Percentiles rank a stretch among this genome's conserved stretches.
phyloP scores from a whole-genome alignment of 2,113 vertebrate genomes.

The Elgaria multicarinata region DNA sequence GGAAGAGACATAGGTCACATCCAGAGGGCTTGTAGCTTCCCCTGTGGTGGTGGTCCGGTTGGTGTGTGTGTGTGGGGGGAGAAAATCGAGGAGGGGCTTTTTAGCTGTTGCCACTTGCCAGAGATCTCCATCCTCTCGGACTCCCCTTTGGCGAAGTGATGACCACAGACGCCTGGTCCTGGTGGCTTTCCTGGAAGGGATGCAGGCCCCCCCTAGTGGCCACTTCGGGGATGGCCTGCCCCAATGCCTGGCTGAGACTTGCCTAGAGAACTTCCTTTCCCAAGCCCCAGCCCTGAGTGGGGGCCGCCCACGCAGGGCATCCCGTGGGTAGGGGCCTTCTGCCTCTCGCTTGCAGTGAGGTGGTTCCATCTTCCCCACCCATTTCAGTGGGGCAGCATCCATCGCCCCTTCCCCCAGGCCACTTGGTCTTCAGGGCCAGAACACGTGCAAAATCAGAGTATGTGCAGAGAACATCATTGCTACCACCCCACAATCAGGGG shows the following conservation, averaged over 20 bases:
- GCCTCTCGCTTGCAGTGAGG: not conserved
- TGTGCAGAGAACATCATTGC: not conserved
- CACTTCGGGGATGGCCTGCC: not conserved
- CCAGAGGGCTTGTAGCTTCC: too few species aligned
- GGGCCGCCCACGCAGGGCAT: not conserved
- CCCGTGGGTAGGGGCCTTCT: not conserved
- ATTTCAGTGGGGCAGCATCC: not conserved
- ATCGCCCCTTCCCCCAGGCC: not conserved
- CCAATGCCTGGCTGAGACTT: not conserved
- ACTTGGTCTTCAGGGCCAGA: not conserved
- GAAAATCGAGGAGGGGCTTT: too few species aligned
- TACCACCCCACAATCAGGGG: not conserved
- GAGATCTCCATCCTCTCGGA: too few species aligned
- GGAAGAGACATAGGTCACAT: too few species aligned
- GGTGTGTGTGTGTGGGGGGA: too few species aligned
- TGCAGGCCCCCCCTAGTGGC: not conserved
- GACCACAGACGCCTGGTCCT: too few species aligned
- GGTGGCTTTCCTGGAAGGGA: not conserved
- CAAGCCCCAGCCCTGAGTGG: not conserved
- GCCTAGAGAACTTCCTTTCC: not conserved
- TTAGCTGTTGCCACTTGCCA: too few species aligned
- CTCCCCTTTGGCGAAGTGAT: too few species aligned
- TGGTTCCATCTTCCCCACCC: not conserved
- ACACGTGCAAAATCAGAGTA: not conserved
- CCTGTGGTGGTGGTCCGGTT: too few species aligned